These are phyloP conservation scores for Leptogaster cylindrica DNA, from an alignment of 2,888 invertebrate species.

Conservation along the genomic window DNA sequence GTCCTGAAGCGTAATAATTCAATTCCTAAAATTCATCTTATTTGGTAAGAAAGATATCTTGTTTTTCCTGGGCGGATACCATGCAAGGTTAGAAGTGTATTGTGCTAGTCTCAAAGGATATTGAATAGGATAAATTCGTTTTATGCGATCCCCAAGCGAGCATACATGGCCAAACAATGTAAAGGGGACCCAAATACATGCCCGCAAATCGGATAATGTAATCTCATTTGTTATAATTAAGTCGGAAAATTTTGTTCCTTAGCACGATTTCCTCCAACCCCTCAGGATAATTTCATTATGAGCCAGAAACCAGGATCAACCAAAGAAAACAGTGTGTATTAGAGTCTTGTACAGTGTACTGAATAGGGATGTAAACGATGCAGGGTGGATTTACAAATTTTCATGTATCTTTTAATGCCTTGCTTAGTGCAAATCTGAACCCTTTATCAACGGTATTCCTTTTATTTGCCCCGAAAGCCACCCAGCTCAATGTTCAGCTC, in stretches of 20 bases:
- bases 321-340: too few relatives aligned
- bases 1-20: conserved; percentile 24
- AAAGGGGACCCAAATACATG: conserved; percentile 34
- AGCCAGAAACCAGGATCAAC: too few relatives aligned
- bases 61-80: not conserved
- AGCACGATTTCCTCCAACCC: conserved; percentile 7
- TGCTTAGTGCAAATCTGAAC: not conserved
- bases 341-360: too few relatives aligned
- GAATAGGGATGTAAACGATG: too few relatives aligned
- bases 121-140: conserved; percentile 35
- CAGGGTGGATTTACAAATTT: conserved; percentile 6
- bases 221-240: conserved; percentile 46
- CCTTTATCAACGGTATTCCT: conserved; percentile 7
- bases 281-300: too few relatives aligned
- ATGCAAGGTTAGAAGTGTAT: not conserved
- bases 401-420: conserved; percentile 34
- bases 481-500: not conserved
- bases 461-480: not conserved
- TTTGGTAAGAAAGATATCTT: conserved; percentile 15
- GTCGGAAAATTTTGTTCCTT: conserved; percentile 39
- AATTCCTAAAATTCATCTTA: conserved; percentile 38
- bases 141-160: conserved; percentile 34
- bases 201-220: conserved; percentile 45
- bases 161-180: conserved; percentile 31
- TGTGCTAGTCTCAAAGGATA: conserved; percentile 37